Base-by-base conservation (phyloP, 2,113 vertebrate genomes). In the Pelecanoides urinatrix region DNA sequence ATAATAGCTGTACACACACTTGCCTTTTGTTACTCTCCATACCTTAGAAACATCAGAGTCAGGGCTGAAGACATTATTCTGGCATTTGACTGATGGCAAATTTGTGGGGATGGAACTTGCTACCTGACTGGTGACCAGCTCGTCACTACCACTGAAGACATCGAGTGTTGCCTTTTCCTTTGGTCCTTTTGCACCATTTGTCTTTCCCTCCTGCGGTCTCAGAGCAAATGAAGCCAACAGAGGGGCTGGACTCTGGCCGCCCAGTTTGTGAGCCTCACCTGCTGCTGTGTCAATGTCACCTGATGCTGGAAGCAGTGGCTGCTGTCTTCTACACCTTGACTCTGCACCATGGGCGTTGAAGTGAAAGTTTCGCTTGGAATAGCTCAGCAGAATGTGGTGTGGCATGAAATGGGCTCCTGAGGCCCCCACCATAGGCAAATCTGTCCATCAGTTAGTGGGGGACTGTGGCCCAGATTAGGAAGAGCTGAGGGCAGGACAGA, bases 161-260 rank as follows among this genome's bases (percentile, higher is more conserved):
- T 11, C 0, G 0, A 0, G 0, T 38, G 21, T 34, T 55, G 20
- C 26, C 21, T 61, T 86, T 67, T 88, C 61, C 44, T 71, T 74
- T 3, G 12, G 38, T 58, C 29, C 18, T 80, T 94, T 86, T 55
- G 66, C 49, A 86, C 8, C 7, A 25, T 25, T 82, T 65, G 8
- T 30, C 36, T 49, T 78, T 55, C 16, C 5, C 9, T 88, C n/a
- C 50, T 47, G n/a, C 11, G 3, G 8, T 72, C 16, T 44, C 53
- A 53, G 4, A 22, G 55, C 15, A 83, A 78, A 86, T 29, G 13
- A 86, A 83, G 23, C 26, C 16, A 38, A n/a, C 16, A 66, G 25
- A 34, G 15, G 11, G 13, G 13, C 45, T 86, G 34, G 36, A 16
- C 12, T 76, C 42, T 27, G 55, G 18, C 21, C 0, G 0, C 12